Evolutionary conservation across 2,888 invertebrate genomes (phyloP).

Genomic region (Serripes groenlandicus): DNA sequence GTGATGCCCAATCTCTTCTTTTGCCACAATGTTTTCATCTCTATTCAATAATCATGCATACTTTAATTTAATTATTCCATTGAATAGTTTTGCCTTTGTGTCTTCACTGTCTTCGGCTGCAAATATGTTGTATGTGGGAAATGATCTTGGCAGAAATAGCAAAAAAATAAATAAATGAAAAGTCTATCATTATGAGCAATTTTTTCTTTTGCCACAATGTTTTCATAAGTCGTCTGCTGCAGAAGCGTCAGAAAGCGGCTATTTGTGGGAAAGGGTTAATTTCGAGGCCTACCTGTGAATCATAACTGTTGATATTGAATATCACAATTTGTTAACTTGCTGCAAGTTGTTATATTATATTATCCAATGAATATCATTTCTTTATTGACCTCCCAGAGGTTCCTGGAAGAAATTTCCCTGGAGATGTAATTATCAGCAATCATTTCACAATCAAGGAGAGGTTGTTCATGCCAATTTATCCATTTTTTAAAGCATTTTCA

Average conservation of each 20-base stretch:
- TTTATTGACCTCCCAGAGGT: conserved; percentile 9
- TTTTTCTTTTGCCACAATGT: neutral
- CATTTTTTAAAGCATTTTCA: conserved; percentile 23
- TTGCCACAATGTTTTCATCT: too few species aligned
- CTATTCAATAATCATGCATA: too few species aligned
- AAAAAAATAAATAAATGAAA: too few species aligned
- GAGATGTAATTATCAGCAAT: conserved; percentile 23
- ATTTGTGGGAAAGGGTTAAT: neutral
- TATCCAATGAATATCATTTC: neutral
- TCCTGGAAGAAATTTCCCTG: conserved; percentile 5
- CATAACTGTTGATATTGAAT: too few species aligned
- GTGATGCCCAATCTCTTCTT: too few species aligned
- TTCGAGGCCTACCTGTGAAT: too few species aligned
- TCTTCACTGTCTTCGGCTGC: too few species aligned
- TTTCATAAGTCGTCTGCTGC: neutral
- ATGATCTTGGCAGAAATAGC: too few species aligned
- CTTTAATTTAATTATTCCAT: too few species aligned
- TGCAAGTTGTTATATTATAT: neutral
- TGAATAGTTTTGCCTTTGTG: too few species aligned
- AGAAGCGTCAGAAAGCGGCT: neutral
- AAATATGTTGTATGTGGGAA: too few species aligned
- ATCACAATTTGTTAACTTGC: too few species aligned
- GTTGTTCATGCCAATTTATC: conserved; percentile 24
- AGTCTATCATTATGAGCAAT: neutral
- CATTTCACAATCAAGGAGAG: conserved; percentile 16